Conservation (phyloP, 2,113 vertebrate genomes). For the Boulengeromyrus knoepffleri region DNA sequence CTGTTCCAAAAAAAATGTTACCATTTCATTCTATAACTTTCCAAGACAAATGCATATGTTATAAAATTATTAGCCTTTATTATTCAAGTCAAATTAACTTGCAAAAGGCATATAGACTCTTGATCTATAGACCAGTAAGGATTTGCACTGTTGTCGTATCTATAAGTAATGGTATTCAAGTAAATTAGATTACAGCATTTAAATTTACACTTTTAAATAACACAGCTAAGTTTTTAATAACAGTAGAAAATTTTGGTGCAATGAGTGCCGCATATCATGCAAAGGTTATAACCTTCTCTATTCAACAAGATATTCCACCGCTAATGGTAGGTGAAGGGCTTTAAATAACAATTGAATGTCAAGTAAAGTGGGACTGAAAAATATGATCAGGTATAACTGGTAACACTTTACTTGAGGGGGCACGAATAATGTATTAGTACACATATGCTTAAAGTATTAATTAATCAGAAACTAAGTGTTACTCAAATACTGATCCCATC, state of each 20-base stretch:
- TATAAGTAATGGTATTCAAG: not conserved
- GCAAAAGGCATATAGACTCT: not conserved
- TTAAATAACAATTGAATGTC: not conserved
- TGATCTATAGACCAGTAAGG: not conserved
- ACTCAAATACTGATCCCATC: not conserved
- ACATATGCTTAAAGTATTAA: not conserved
- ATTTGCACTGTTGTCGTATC: not conserved
- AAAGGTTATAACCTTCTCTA: not conserved
- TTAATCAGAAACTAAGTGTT: not conserved
- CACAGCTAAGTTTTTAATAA: not conserved
- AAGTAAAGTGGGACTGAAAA: not conserved
- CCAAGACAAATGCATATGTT: not conserved
- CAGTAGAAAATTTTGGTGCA: not conserved
- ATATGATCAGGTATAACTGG: not conserved
- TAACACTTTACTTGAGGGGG: not conserved
- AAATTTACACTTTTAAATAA: not conserved
- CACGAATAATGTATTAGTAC: not conserved
- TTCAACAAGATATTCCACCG: not conserved
- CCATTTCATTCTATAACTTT: not conserved
- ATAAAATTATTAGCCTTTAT: not conserved
- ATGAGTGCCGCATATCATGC: not conserved
- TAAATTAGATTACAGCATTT: not conserved
- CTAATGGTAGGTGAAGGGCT: not conserved
- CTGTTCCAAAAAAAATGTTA: not conserved
- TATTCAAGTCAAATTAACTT: not conserved